Evolutionary conservation across 1,140 invertebrate species (phyloP).

Genomic region (Ganaspis sp.): DNA sequence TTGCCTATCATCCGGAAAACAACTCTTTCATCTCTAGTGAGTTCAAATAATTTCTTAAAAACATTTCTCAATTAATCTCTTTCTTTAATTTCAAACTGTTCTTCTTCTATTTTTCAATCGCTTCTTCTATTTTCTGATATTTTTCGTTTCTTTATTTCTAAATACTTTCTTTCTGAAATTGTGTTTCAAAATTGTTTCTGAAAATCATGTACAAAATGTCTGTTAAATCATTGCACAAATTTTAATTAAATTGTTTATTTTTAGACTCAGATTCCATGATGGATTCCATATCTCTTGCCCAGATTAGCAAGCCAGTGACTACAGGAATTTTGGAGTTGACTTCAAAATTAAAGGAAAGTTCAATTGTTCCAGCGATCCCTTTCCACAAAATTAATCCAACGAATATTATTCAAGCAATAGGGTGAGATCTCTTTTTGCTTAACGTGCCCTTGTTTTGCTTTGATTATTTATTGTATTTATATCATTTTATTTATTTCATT

Average conservation of each 20-base stretch:
- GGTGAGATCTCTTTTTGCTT: too few relatives aligned
- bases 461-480: too few relatives aligned
- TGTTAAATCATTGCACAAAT: too few relatives aligned
- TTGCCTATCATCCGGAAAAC: conserved; percentile 78
- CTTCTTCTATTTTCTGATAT: neutral
- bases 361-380: conserved; percentile 70
- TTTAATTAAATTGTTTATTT: conserved; percentile 40
- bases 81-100: too few relatives aligned
- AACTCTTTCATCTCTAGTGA: conserved; percentile 64
- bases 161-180: neutral
- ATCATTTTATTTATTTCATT: too few relatives aligned
- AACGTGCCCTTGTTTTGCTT: too few relatives aligned
- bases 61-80: too few relatives aligned
- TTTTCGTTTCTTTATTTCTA: neutral
- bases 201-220: too few relatives aligned
- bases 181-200: too few relatives aligned
- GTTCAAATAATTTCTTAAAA: conserved; percentile 22
- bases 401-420: conserved; percentile 68
- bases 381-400: conserved; percentile 70
- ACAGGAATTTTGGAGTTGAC: conserved; percentile 68
- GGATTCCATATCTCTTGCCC: conserved; percentile 64
- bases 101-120: too few relatives aligned
- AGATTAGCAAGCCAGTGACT: conserved; percentile 70
- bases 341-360: conserved; percentile 70
- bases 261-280: conserved; percentile 49